Evolutionary conservation across 1,140 invertebrate species (phyloP).

Genomic region (Drosophila oshimai): DNA sequence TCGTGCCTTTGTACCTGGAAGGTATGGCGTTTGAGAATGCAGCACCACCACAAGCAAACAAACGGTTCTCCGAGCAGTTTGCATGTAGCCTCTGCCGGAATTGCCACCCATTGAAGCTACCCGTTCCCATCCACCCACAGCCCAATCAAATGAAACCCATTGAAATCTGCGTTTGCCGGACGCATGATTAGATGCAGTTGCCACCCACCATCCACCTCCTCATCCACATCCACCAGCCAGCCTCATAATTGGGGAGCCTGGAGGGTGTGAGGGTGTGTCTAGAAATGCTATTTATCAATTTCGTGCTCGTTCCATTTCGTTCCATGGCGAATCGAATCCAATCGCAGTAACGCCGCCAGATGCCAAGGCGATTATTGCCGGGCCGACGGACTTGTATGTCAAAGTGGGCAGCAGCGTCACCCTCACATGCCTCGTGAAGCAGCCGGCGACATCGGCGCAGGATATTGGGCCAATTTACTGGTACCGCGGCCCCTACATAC

Average conservation of each 20-base stretch:
- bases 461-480: conserved; percentile 92
- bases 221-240: neutral
- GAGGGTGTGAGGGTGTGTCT: conserved; percentile 8
- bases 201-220: neutral
- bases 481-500: conserved; percentile 87
- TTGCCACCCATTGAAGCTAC: conserved; percentile 1
- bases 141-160: conserved; percentile 24
- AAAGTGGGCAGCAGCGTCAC: conserved; percentile 92
- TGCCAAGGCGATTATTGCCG: conserved; percentile 91
- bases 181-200: conserved; percentile 36
- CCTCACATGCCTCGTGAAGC: conserved; percentile 91
- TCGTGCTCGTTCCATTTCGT: conserved; percentile 44
- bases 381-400: conserved; percentile 90
- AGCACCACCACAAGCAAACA: neutral
- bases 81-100: neutral
- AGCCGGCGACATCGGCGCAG: conserved; percentile 88
- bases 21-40: neutral
- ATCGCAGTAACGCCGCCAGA: conserved; percentile 85
- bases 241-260: conserved; percentile 13
- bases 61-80: neutral
- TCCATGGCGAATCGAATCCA: conserved; percentile 30
- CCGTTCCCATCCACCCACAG: neutral
- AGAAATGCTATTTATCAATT: conserved; percentile 72
- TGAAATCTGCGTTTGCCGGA: conserved; percentile 22
- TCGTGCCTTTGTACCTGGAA: neutral